Conservation (phyloP, 2,797 vertebrate genomes). For the Gastrophryne carolinensis region DNA sequence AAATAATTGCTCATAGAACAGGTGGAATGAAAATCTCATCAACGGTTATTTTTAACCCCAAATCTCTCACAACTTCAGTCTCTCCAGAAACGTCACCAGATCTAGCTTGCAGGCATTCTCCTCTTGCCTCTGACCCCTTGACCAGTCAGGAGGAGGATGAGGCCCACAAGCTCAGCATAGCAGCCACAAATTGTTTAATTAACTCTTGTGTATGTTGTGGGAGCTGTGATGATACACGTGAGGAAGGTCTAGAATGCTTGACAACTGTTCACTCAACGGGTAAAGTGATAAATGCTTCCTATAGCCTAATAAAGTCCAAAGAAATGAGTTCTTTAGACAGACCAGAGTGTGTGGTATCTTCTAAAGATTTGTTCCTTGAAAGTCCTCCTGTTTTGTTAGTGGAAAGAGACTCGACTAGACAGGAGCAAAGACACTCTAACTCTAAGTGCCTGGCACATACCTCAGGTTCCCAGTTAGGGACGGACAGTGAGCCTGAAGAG, state of each 20-base stretch:
- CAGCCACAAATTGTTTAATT: constrained; percentile 87
- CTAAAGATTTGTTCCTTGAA: constrained; percentile 63
- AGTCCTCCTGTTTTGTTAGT: constrained; percentile 53
- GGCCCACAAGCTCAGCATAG: constrained; percentile 67
- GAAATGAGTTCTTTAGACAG: constrained; percentile 66
- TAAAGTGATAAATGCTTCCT: constrained; percentile 77
- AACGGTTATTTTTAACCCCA: constrained; percentile 96
- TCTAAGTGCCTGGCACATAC: constrained; percentile 79
- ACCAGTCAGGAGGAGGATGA: constrained; percentile 57
- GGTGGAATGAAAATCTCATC: constrained; percentile 98
- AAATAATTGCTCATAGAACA: constrained; percentile 90
- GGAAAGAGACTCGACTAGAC: constrained; percentile 58
- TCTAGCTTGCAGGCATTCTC: constrained; percentile 62
- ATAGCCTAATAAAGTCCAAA: constrained; percentile 68
- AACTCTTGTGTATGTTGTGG: constrained; percentile 96
- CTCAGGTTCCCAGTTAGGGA: constrained; percentile 63
- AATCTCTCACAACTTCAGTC: constrained; percentile 77
- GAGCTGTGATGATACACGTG: constrained; percentile 81
- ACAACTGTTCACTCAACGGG: constrained; percentile 69
- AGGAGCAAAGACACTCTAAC: constrained; percentile 61
- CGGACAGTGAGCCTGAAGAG: constrained; percentile 62
- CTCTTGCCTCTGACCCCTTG: constrained; percentile 56
- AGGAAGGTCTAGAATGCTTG: constrained; percentile 72
- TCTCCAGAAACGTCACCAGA: constrained; percentile 67
- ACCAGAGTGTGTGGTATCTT: constrained; percentile 59